Conservation (phyloP, 1,140 invertebrate species). For the Trichoplusia ni region DNA sequence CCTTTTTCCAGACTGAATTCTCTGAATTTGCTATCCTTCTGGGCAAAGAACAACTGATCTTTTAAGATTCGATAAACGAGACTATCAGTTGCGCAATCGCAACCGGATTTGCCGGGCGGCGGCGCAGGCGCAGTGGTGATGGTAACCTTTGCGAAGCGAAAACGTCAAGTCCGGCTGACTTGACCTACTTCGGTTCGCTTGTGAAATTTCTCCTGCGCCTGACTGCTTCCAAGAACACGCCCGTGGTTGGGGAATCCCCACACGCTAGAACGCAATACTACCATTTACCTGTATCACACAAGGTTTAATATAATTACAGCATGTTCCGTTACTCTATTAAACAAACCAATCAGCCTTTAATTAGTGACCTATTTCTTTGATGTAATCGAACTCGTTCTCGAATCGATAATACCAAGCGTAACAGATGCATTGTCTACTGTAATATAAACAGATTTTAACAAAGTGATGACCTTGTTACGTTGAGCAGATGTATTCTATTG, state of each 20-base stretch:
- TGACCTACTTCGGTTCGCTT: constrained; percentile 72
- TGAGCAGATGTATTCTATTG: constrained; percentile 73
- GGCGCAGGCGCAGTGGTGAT: constrained; percentile 47
- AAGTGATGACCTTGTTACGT: constrained; percentile 48
- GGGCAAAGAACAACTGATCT: constrained; percentile 67
- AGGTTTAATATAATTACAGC: constrained; percentile 25
- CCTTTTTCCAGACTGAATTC: not conserved
- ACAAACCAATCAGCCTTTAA: not conserved
- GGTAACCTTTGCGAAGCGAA: constrained; percentile 76
- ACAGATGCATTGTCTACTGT: constrained; percentile 28
- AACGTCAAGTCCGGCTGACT: constrained; percentile 77
- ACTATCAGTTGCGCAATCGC: constrained; percentile 72
- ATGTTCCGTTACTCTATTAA: not conserved
- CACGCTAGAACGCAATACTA: constrained; percentile 39
- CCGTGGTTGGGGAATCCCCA: constrained; percentile 65
- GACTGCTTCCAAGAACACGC: constrained; percentile 68
- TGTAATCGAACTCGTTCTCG: not conserved
- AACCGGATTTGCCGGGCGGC: constrained; percentile 66
- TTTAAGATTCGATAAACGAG: constrained; percentile 75
- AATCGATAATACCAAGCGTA: not conserved
- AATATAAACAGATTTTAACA: constrained; percentile 44
- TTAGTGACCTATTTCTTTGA: not conserved
- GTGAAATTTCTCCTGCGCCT: constrained; percentile 77
- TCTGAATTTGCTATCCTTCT: not conserved
- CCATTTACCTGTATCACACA: constrained; percentile 49